Conservation (phyloP, 2,888 invertebrate species). For the Calliphora vomitoria region DNA sequence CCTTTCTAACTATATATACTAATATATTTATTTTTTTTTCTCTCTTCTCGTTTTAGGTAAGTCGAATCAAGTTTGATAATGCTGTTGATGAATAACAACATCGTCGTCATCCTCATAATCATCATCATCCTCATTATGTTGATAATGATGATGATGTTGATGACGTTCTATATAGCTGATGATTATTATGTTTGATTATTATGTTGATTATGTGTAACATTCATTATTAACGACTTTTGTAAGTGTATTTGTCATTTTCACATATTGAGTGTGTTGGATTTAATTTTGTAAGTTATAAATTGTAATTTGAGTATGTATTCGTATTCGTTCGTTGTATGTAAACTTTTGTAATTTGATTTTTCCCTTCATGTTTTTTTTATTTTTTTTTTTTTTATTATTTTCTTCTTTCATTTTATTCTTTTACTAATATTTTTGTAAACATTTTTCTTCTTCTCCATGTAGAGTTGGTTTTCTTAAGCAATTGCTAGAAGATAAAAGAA, state of each 20-base stretch:
- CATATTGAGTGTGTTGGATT: constrained; percentile 70
- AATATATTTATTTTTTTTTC: constrained; percentile 37
- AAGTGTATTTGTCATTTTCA: constrained; percentile 70
- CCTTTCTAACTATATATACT: constrained; percentile 31
- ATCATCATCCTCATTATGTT: constrained; percentile 24
- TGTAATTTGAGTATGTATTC: constrained; percentile 63
- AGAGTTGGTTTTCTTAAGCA: constrained; percentile 45
- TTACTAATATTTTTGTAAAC: constrained; percentile 30
- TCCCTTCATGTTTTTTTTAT: constrained; percentile 19
- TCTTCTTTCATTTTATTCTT: constrained; percentile 12
- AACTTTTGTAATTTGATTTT: constrained; percentile 63
- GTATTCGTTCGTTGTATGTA: constrained; percentile 20
- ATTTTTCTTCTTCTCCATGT: background rate
- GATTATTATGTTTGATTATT: constrained; percentile 42
- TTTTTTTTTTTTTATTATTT: constrained; percentile 24
- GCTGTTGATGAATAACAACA: constrained; percentile 13
- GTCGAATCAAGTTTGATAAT: constrained; percentile 50
- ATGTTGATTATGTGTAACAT: constrained; percentile 64
- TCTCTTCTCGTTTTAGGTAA: constrained; percentile 68
- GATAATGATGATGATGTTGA: background rate
- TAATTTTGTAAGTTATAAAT: constrained; percentile 69
- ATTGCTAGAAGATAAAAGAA: background rate
- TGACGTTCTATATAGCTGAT: constrained; percentile 2
- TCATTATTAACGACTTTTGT: constrained; percentile 67
- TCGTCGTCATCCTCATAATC: background rate